These are phyloP conservation scores for Suricata suricatta DNA, from an alignment of 2,113 vertebrate species.

Conservation along the genomic window DNA sequence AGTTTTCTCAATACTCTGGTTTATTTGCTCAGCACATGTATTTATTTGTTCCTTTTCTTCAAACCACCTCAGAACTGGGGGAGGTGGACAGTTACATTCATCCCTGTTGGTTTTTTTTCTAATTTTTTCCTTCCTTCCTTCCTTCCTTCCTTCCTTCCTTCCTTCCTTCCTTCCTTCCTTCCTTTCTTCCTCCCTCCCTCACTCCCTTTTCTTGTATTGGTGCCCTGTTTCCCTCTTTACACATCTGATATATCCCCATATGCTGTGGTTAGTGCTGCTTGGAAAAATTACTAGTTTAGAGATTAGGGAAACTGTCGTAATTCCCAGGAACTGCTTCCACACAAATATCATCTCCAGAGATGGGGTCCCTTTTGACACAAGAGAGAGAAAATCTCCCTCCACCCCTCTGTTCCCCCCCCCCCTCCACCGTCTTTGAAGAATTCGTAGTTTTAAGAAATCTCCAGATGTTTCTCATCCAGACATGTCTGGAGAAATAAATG, in stretches of 20 bases:
- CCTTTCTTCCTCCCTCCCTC: not conserved
- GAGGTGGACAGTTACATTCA: not conserved
- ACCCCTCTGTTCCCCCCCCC: rapidly evolving
- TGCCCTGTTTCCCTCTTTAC: not conserved
- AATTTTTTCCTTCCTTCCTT: not conserved
- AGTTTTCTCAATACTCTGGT: not conserved
- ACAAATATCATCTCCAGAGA: not conserved
- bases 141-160: not conserved
- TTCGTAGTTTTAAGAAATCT: conserved; percentile 53
- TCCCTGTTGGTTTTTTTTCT: not conserved
- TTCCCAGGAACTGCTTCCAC: not conserved
- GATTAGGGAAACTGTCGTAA: not conserved
- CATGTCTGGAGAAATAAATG: conserved; percentile 55
- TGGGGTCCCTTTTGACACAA: not conserved
- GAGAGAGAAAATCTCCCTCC: not conserved
- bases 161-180: not conserved
- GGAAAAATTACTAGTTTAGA: not conserved
- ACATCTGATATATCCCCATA: not conserved
- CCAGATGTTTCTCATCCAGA: conserved; percentile 68
- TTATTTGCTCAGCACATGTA: not conserved
- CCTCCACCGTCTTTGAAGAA: not conserved
- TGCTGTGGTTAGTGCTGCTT: not conserved
- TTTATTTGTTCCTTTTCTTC: not conserved
- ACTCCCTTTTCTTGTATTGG: not conserved
- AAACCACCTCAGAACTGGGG: not conserved